A percentile compares a stretch with the other conserved stretches of the same genome.
Evolutionary conservation across 1,140 invertebrate species (phyloP).

Genomic region (Aphelenchoides fujianensis): DNA sequence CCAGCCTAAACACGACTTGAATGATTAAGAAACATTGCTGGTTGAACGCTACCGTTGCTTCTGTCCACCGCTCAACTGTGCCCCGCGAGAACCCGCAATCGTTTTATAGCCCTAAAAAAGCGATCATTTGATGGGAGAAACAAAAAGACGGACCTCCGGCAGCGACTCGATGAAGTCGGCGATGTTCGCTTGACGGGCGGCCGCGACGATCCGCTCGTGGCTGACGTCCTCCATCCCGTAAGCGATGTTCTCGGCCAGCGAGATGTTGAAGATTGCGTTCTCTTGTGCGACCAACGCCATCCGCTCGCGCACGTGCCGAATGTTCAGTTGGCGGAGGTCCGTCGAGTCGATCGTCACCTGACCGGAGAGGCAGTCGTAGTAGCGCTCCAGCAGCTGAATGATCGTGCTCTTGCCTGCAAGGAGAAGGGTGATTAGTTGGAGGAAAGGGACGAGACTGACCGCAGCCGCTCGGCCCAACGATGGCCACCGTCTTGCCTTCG

Average conservation of each 20-base stretch:
- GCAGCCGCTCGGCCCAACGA: slow-evolving; percentile 80
- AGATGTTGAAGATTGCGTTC: slow-evolving; percentile 79
- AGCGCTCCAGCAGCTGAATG: slow-evolving; percentile 45
- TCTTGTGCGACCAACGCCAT: slow-evolving; percentile 75
- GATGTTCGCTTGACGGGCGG: slow-evolving; percentile 79
- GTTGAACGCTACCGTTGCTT: slow-evolving; percentile 59
- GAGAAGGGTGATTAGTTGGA: slow-evolving; percentile 77
- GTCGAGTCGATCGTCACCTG: slow-evolving; percentile 30
- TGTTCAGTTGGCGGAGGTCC: slow-evolving; percentile 53
- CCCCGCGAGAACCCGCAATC: slow-evolving; percentile 11
- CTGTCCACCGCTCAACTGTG: slow-evolving; percentile 58
- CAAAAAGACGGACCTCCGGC: slow-evolving; percentile 67
- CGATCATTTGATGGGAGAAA: background rate
- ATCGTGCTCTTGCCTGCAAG: too few relatives aligned
- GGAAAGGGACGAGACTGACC: slow-evolving; percentile 76
- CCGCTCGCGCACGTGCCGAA: slow-evolving; percentile 67
- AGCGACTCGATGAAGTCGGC: slow-evolving; percentile 77
- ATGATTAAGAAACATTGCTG: too few relatives aligned
- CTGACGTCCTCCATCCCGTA: slow-evolving; percentile 76
- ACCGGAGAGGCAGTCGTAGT: slow-evolving; percentile 35
- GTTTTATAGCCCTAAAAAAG: slow-evolving; percentile 19
- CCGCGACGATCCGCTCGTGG: slow-evolving; percentile 75
- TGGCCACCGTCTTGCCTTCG: slow-evolving; percentile 79
- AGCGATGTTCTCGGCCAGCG: slow-evolving; percentile 80
- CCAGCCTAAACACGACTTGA: too few relatives aligned